These are phyloP conservation scores for Alligator mississippiensis DNA, from an alignment of 2,113 vertebrate genomes.

Conservation along the genomic window DNA sequence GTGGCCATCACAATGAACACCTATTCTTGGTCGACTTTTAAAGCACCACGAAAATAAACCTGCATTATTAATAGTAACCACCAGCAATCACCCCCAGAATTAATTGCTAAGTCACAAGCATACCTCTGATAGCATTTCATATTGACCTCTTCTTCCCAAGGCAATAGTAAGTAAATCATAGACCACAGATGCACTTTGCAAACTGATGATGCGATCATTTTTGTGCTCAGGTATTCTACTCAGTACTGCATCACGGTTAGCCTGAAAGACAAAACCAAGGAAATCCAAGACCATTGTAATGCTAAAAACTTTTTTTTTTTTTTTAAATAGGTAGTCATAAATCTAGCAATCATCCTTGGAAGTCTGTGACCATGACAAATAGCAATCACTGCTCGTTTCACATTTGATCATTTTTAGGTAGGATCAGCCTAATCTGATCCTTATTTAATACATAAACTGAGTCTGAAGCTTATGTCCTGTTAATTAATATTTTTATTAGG, in stretches of 20 bases:
- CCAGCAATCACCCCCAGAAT: background rate
- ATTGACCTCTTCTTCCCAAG: constrained; percentile 95
- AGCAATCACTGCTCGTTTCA: background rate
- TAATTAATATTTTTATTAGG: background rate
- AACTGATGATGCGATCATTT: constrained; percentile 95
- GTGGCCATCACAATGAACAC: background rate
- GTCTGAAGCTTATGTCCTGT: background rate
- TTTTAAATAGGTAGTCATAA: background rate
- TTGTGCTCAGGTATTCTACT: constrained; percentile 98
- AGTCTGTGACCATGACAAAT: background rate
- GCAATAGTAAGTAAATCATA: constrained; percentile 97
- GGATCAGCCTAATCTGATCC: background rate
- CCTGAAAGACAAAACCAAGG: constrained; percentile 76
- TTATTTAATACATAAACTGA: background rate
- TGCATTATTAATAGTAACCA: background rate
- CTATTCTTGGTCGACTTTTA: background rate
- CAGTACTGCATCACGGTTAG: constrained; percentile 95
- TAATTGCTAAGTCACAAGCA: background rate
- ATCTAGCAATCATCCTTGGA: background rate
- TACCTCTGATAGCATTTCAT: constrained; percentile 99
- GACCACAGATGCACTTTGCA: constrained; percentile 97
- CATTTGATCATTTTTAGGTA: background rate
- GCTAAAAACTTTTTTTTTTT: background rate
- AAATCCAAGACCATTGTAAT: background rate
- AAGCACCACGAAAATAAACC: background rate